Evolutionary conservation across 2,888 invertebrate species (phyloP).

Genomic region (Perdita meconis): DNA sequence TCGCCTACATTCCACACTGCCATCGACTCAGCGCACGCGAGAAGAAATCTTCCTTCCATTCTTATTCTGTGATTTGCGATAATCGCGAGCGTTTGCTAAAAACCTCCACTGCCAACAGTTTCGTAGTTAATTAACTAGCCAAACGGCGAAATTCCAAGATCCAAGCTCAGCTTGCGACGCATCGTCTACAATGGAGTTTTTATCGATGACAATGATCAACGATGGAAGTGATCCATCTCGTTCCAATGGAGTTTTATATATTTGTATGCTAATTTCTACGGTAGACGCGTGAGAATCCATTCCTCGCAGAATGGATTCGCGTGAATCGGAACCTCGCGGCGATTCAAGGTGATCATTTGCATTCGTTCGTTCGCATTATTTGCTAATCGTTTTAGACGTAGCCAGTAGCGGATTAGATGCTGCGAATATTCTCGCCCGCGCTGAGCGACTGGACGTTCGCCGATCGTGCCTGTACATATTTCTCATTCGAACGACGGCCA

Average conservation of each 20-base stretch:
- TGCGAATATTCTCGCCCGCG: constrained; percentile 33
- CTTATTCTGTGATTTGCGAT: constrained; percentile 29
- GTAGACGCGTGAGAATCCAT: too few relatives aligned
- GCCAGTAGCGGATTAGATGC: background rate
- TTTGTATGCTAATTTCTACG: constrained; percentile 24
- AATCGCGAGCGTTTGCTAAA: constrained; percentile 7
- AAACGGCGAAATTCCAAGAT: constrained; percentile 7
- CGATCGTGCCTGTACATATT: constrained; percentile 69
- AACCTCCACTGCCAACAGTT: constrained; percentile 46
- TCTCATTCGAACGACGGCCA: constrained; percentile 56
- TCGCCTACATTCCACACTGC: constrained; percentile 51
- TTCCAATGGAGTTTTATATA: constrained; percentile 17
- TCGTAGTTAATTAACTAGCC: too few relatives aligned
- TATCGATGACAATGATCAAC: background rate
- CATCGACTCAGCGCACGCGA: constrained; percentile 46
- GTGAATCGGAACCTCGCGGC: background rate
- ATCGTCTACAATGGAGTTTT: background rate
- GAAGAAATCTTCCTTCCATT: constrained; percentile 32
- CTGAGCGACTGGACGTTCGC: constrained; percentile 57
- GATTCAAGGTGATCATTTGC: constrained; percentile 8
- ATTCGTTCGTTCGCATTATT: too few relatives aligned
- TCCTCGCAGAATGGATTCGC: background rate
- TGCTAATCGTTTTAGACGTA: too few relatives aligned
- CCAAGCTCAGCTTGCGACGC: constrained; percentile 13
- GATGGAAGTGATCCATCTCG: background rate